A percentile compares a stretch with the other conserved stretches of the same genome.
Evolutionary conservation across 1,140 invertebrate genomes (phyloP).

Genomic region (Gryllus bimaculatus): DNA sequence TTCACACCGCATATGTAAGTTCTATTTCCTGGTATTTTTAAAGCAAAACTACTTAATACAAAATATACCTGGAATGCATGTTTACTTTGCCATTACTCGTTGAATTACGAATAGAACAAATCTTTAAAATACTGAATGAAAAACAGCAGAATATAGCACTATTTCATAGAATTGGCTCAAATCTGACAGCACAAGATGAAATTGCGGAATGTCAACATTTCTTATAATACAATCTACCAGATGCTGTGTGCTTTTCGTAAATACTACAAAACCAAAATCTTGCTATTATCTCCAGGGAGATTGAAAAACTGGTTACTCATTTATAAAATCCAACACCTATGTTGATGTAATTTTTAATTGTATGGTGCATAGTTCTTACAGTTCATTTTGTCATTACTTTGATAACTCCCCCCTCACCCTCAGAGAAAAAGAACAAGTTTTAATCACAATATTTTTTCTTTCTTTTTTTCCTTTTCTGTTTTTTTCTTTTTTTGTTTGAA

Average conservation of each 20-base stretch:
- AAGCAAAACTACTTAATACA: background rate
- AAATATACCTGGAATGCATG: background rate
- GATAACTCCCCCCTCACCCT: background rate
- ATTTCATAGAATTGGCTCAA: background rate
- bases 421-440: background rate
- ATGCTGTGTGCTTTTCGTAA: background rate
- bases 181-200: constrained; percentile 16
- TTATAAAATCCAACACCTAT: constrained; percentile 11
- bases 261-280: constrained; percentile 15
- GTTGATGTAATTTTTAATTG: background rate
- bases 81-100: background rate
- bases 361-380: background rate
- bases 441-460: background rate
- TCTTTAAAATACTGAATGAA: constrained; percentile 9
- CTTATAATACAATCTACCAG: background rate
- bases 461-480: background rate
- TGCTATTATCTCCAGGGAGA: constrained; percentile 8
- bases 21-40: background rate
- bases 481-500: background rate
- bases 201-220: constrained; percentile 19
- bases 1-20: too few relatives aligned
- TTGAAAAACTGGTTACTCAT: background rate
- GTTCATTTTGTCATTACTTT: background rate
- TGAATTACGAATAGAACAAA: background rate
- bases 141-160: background rate